phyloP scores from a whole-genome alignment of 2,797 vertebrate species.

The Lacerta bilineata region DNA sequence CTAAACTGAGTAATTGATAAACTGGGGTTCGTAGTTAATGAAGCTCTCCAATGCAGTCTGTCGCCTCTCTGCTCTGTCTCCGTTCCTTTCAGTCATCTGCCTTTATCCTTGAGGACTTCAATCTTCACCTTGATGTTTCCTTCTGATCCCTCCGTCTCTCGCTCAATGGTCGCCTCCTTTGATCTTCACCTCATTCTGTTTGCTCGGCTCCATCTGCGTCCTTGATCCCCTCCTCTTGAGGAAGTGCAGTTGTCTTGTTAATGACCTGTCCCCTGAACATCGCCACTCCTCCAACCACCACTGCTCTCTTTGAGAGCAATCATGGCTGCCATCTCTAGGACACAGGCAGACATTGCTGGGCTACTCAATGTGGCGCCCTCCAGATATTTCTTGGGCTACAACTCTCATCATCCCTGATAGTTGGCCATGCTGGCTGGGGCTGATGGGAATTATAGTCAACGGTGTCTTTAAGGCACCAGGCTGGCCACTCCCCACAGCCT shows the following conservation, averaged over 20 bases:
- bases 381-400: too few species aligned
- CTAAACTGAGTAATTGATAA: too few species aligned
- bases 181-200: not conserved
- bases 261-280: not conserved
- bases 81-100: not conserved
- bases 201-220: not conserved
- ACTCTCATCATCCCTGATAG: too few species aligned
- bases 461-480: too few species aligned
- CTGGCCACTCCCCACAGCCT: too few species aligned
- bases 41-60: too few species aligned
- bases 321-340: not conserved
- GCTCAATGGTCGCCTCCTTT: not conserved
- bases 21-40: too few species aligned
- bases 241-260: not conserved
- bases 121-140: slow-evolving; percentile 23
- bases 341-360: too few species aligned
- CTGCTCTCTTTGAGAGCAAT: too few species aligned
- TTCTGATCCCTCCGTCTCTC: not conserved
- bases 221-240: not conserved
- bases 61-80: not conserved
- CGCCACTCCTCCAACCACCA: not conserved
- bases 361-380: too few species aligned
- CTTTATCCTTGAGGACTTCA: not conserved
- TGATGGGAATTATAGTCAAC: too few species aligned
- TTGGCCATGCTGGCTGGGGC: too few species aligned